Percentiles rank a stretch among this genome's conserved stretches.
These are phyloP conservation scores for Drosophila prosaltans DNA, from an alignment of 1,140 invertebrate genomes.

Conservation along the genomic window DNA sequence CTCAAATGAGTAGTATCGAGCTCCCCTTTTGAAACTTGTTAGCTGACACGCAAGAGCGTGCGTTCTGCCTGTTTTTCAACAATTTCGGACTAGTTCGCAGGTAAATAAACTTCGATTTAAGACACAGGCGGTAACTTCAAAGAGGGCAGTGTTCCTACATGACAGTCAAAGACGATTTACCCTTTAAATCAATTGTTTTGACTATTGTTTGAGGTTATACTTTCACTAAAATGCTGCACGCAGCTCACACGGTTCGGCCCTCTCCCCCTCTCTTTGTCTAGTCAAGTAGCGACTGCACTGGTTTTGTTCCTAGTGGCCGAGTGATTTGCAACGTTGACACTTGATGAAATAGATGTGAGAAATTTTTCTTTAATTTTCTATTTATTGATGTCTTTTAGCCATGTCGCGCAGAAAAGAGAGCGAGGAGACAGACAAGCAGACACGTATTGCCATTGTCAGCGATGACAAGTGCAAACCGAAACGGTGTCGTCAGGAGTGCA, in stretches of 20 bases:
- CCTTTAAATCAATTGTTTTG: conserved; percentile 46
- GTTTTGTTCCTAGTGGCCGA: conserved; percentile 66
- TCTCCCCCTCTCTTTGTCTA: conserved; percentile 3
- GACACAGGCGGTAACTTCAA: background rate
- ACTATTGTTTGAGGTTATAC: conserved; percentile 70
- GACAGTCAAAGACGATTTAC: conserved; percentile 16
- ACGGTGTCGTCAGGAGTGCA: conserved; percentile 99
- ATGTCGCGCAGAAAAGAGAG: conserved; percentile 90
- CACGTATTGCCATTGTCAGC: conserved; percentile 99
- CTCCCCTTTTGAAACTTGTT: conserved; percentile 75
- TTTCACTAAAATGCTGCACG: conserved; percentile 59
- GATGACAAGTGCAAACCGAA: conserved; percentile 99
- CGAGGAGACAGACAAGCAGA: conserved; percentile 95
- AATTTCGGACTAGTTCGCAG: conserved; percentile 71
- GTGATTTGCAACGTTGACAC: conserved; percentile 73
- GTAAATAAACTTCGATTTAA: conserved; percentile 46
- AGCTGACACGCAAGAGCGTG: conserved; percentile 82
- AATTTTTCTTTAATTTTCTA: conserved; percentile 10
- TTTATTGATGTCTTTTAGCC: conserved; percentile 1
- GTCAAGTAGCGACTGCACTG: conserved; percentile 40
- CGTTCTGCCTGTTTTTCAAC: conserved; percentile 73
- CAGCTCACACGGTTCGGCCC: conserved; percentile 21
- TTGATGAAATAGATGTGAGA: conserved; percentile 12
- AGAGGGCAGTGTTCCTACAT: background rate
- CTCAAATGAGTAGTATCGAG: conserved; percentile 50